These are phyloP conservation scores for Spilogale gracilis DNA, from an alignment of 2,113 vertebrate species.

Conservation along the genomic window DNA sequence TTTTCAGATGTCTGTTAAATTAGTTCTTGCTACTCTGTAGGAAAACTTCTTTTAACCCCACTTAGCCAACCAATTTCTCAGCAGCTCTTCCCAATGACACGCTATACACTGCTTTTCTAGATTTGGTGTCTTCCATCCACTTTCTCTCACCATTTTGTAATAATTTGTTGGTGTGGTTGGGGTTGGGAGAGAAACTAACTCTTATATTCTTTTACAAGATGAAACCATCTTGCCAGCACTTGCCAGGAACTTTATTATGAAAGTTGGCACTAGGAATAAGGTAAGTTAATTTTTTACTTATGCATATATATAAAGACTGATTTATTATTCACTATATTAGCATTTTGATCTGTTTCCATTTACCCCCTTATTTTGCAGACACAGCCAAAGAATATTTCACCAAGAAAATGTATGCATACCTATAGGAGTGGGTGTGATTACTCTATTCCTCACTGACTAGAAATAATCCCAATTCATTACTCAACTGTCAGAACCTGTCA, in stretches of 20 bases:
- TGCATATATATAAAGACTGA: neutral
- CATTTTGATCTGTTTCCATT: slow-evolving; percentile 38
- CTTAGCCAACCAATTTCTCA: neutral
- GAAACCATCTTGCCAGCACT: neutral
- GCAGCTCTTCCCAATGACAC: neutral
- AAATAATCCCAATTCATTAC: neutral
- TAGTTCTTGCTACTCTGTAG: neutral
- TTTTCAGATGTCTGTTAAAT: neutral
- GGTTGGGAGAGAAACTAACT: neutral
- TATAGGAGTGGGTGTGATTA: neutral
- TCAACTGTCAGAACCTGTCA: slow-evolving; percentile 13
- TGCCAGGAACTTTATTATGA: neutral
- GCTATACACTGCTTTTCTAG: neutral
- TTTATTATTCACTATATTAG: neutral
- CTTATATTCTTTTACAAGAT: neutral
- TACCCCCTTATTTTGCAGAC: neutral
- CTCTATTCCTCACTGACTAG: neutral
- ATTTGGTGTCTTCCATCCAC: neutral
- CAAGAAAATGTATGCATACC: slow-evolving; percentile 2
- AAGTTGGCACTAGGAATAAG: neutral
- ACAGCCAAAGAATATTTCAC: slow-evolving; percentile 1
- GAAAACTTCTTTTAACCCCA: neutral
- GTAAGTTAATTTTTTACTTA: neutral
- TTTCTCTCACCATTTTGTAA: neutral
- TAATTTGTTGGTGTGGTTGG: neutral